Conservation (phyloP, 2,113 vertebrate genomes). For the Himantopus leucocephalus region DNA sequence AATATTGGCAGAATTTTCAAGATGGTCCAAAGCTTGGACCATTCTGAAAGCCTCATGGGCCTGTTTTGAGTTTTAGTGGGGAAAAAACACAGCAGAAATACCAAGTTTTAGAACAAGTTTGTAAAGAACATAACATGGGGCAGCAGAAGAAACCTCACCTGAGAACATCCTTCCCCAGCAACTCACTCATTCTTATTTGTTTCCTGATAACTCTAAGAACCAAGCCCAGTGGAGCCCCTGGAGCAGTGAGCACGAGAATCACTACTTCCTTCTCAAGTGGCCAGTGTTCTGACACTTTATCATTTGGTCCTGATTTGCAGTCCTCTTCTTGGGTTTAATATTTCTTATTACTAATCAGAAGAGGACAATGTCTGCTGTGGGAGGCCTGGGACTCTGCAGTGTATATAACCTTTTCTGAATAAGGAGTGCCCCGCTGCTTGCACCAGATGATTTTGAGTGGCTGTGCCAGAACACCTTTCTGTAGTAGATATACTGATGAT, state of each 20-base stretch:
- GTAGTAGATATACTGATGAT: not conserved
- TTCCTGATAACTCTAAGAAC: not conserved
- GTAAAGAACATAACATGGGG: not conserved
- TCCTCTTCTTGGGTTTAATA: not conserved
- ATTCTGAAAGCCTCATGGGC: not conserved
- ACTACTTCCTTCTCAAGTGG: not conserved
- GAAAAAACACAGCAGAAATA: not conserved
- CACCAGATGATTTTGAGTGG: not conserved
- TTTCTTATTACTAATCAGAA: not conserved
- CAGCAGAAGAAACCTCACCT: not conserved
- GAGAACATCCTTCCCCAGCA: not conserved
- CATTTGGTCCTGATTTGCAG: not conserved
- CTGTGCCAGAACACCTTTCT: not conserved
- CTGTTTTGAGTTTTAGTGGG: not conserved
- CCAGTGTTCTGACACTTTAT: not conserved
- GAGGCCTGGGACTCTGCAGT: fast-evolving
- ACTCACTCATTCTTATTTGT: not conserved
- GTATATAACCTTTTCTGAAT: not conserved
- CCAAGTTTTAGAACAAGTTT: not conserved
- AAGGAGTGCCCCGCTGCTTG: not conserved
- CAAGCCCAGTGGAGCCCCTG: not conserved
- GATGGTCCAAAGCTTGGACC: not conserved
- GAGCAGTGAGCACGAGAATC: fast-evolving
- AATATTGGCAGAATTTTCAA: not conserved
- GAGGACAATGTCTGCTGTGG: not conserved